phyloP scores from a whole-genome alignment of 2,797 vertebrate genomes.

The Ptychobarbus kaznakovi region DNA sequence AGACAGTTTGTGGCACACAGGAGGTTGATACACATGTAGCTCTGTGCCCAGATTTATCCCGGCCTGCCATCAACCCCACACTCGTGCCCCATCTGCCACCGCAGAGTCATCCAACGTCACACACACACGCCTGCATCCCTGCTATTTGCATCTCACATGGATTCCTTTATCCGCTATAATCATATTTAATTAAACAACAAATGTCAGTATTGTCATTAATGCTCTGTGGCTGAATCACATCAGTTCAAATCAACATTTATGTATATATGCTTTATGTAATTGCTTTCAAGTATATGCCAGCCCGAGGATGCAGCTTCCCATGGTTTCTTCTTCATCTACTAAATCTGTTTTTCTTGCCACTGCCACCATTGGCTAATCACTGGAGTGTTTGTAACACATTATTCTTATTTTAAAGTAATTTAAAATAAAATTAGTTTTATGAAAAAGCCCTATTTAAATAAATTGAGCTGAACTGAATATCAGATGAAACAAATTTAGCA shows the following conservation, averaged over 20 bases:
- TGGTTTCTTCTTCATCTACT: background rate
- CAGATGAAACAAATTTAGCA: background rate
- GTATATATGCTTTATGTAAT: background rate
- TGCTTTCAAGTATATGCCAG: background rate
- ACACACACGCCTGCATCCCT: background rate
- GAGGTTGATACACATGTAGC: background rate
- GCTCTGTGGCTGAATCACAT: background rate
- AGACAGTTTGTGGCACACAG: background rate
- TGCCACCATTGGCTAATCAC: background rate
- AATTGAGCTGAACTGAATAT: background rate
- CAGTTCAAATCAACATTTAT: slow-evolving; percentile 1
- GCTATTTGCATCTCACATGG: background rate
- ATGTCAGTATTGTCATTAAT: slow-evolving; percentile 3
- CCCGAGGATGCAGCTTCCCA: background rate
- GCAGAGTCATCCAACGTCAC: background rate
- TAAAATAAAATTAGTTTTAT: background rate
- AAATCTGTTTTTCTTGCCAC: background rate
- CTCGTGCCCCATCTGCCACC: background rate
- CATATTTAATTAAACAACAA: slow-evolving; percentile 19
- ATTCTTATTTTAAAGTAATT: background rate
- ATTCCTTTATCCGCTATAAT: background rate
- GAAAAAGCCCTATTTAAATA: background rate
- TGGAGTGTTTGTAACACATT: background rate
- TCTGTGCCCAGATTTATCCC: background rate
- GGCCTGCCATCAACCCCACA: background rate